A percentile compares a stretch with the other conserved stretches of the same genome.
phyloP scores from a whole-genome alignment of 2,888 invertebrate species.

The Platypus cylindrus region DNA sequence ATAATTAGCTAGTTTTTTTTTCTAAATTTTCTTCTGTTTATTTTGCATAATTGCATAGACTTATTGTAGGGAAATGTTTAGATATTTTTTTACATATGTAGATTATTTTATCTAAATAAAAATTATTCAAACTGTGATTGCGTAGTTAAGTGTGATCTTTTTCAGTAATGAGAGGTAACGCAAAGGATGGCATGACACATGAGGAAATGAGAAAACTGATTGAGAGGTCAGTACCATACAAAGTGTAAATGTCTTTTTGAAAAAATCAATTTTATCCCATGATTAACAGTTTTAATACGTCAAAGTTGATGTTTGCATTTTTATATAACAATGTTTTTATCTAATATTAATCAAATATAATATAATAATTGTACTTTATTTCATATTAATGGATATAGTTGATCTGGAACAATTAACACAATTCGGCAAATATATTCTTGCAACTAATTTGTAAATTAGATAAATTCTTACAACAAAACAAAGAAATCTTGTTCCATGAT shows the following conservation, averaged over 20 bases:
- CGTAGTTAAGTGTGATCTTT: conserved; percentile 41
- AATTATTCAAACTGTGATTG: conserved; percentile 34
- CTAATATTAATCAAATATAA: too few relatives aligned
- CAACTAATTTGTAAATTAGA: too few relatives aligned
- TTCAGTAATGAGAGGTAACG: conserved; percentile 53
- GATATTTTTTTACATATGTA: conserved; percentile 8
- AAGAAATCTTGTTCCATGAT: too few relatives aligned
- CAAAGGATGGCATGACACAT: conserved; percentile 87
- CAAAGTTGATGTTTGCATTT: too few relatives aligned
- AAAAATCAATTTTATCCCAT: too few relatives aligned
- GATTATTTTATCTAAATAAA: conserved; percentile 6
- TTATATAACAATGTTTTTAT: too few relatives aligned
- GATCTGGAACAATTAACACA: too few relatives aligned
- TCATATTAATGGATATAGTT: too few relatives aligned
- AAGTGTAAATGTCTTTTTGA: background rate
- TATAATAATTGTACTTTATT: too few relatives aligned
- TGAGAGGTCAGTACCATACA: conserved; percentile 71
- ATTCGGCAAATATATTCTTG: too few relatives aligned
- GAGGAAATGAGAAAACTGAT: conserved; percentile 96
- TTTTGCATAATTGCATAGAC: conserved; percentile 9
- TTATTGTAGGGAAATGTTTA: conserved; percentile 7
- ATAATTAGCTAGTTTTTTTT: conserved; percentile 7
- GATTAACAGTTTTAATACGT: too few relatives aligned
- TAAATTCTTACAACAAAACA: too few relatives aligned
- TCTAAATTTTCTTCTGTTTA: conserved; percentile 10